These are phyloP conservation scores for Catamblyrhynchus diadema DNA, from an alignment of 2,797 vertebrate species.

Conservation along the genomic window DNA sequence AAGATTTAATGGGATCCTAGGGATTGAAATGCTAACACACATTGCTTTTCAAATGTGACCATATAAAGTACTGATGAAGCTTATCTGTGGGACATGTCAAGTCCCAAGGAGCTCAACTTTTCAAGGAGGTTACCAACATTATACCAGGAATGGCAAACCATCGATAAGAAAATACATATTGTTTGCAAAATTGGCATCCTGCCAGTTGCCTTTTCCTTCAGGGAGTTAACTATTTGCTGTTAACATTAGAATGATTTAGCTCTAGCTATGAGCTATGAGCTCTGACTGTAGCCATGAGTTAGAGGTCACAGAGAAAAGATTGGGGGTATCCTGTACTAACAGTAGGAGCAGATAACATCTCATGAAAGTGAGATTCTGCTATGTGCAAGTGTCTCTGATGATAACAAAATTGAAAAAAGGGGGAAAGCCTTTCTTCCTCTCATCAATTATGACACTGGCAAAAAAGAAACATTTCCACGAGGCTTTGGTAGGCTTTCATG, in stretches of 20 bases:
- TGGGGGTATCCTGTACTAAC: background rate
- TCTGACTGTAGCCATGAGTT: background rate
- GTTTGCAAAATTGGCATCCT: background rate
- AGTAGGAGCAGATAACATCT: background rate
- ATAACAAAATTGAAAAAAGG: background rate
- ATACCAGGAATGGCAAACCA: background rate
- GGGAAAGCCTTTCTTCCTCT: background rate
- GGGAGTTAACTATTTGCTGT: background rate
- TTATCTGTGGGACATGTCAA: background rate
- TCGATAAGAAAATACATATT: rapidly evolving
- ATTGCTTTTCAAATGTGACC: background rate
- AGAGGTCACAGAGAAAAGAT: background rate
- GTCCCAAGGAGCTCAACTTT: background rate
- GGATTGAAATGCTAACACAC: background rate
- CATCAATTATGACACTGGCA: background rate
- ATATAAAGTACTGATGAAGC: background rate
- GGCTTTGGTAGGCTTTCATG: background rate
- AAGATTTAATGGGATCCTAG: background rate
- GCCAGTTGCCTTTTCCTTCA: background rate
- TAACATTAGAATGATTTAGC: background rate
- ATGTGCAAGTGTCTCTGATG: background rate
- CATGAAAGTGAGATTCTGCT: background rate
- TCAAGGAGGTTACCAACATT: background rate
- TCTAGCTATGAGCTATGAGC: background rate
- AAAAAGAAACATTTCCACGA: background rate